Base-by-base conservation (phyloP, 1,140 invertebrate genomes). In the Platorchestia sp. region DNA sequence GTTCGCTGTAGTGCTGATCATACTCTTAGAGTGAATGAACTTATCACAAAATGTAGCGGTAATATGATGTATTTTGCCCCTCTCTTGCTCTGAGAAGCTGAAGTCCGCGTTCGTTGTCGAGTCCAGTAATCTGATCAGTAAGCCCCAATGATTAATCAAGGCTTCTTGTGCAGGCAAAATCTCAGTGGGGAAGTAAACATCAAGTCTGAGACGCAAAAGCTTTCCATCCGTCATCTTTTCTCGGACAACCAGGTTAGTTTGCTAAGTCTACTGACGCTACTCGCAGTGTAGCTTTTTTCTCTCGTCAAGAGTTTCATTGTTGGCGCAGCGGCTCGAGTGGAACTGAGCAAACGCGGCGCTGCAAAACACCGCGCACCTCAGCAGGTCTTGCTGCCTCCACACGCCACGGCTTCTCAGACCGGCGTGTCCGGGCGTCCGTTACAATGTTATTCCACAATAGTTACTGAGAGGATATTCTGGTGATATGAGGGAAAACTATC, bases 221-320 rank as follows among this genome's bases (percentile, higher is more conserved):
- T 93, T 47, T 93, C 91, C 40, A 45, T 93, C 87, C 87, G 87
- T 89, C 87, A 89, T 89, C 87, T 89, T 44, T 42, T 89, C 41
- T 41, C 43, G 87, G 43, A 89, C 87, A 44, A 41, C 43, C 87
- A 44, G 41, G 87, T 89, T 44, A 89, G 87, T 89, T 89, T 89
- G 87, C 87, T 89, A 41, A 89, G 87, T 89, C 87, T 44, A 89
- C 87, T 10, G 42, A 89, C 87, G 87, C 87, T 89, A 89, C 87
- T 89, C 87, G 41, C 87, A 47, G 45, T 40, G 91, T 45, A 47
- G 10, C 44, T 93, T 93, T 93, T 93, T 93, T 45, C 40, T 93
- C 43, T 45, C 44, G 7, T 93, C 91, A 47, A 93, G 91, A 93
- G 91, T 47, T 93, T 93, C 91, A 93, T 93, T 93, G 91, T 93